Percentiles rank a stretch among this genome's conserved stretches.
Conservation (phyloP, 1,140 invertebrate species). For the Conus betulinus region DNA sequence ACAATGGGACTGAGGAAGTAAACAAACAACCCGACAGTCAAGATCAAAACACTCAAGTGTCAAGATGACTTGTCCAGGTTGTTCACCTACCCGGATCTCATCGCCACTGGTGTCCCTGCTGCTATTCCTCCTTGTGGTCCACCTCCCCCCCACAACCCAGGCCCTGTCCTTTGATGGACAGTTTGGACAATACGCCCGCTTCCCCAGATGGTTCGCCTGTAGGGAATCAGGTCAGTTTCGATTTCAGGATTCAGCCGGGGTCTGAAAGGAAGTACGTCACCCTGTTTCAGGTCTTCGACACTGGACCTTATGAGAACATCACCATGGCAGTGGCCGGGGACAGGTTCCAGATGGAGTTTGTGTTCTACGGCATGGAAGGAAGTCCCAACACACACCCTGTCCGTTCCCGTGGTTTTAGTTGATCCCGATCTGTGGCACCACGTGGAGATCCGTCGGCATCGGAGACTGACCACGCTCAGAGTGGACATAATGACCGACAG, state of each 20-base stretch:
- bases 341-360: conserved; percentile 53
- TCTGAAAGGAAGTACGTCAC: conserved; percentile 36
- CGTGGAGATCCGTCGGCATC: conserved; percentile 62
- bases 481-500: conserved; percentile 63
- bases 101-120: neutral
- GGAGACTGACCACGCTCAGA: conserved; percentile 59
- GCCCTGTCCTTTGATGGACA: conserved; percentile 46
- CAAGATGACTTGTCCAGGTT: too few species aligned
- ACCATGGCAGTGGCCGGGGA: conserved; percentile 49
- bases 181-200: conserved; percentile 56
- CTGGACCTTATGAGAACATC: conserved; percentile 63
- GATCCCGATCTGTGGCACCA: conserved; percentile 64
- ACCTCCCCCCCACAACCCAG: neutral
- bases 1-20: too few species aligned
- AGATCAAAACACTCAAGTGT: too few species aligned
- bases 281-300: conserved; percentile 69
- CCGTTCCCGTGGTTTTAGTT: too few species aligned
- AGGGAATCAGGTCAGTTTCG: conserved; percentile 68
- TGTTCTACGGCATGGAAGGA: conserved; percentile 61
- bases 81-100: too few species aligned
- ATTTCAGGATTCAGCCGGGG: conserved; percentile 60
- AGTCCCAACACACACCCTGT: conserved; percentile 50
- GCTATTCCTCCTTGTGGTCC: conserved; percentile 9
- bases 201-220: conserved; percentile 70
- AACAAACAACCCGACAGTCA: too few species aligned